Evolutionary conservation across 2,888 invertebrate species (phyloP), one percentile per base, ranked within the genome.

Genomic region (Tetranychus truncatus): DNA sequence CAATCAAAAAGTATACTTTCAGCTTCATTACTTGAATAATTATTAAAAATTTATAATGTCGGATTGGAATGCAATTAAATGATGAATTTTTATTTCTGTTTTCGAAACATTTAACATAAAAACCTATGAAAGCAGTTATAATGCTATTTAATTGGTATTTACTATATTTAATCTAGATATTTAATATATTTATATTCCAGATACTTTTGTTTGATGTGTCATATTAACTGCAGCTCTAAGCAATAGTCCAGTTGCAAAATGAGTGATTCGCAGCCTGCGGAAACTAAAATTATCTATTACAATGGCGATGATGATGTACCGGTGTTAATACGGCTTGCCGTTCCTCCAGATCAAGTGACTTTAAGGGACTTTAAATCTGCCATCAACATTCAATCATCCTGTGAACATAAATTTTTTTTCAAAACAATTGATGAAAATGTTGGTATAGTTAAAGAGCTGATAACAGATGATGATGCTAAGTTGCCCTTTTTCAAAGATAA

Each of bases 351-450:
- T 83, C 90, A 92, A 87, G 95, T 96, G 80, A 97, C 96, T 77
- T 86, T 99, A 79, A 89, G 91, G 80, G 97, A 99, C 86, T 96
- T 99, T 84, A 99, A 99, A 87, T 15, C 72, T 15, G 76, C 74
- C 1, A 71, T 78, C 6, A 92, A 94, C 88, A 94, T 95, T 82
- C 88, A 99, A 83, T 96, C 96, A 85, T 88, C 94, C 83, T 89
- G 91, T 80, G 15, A 55, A 15, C 97, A 94, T 85, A 99, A 99
- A 86, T 99, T 94, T 86, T 99, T 97, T 87, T 97, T 97, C 86
- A 99, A 97, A 86, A 96, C 96, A 74, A 94, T 96, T 91, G 99
- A 99, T 86, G 95, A 95, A 85, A 97, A 97, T 86, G 96, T 97
- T 83, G 99, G 96, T 80, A 95, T 96, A 80, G 96, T 97, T 77